Percentiles rank a stretch among this genome's conserved stretches.
These are phyloP conservation scores for Eretmocerus hayati DNA, from an alignment of 2,888 invertebrate genomes.

Conservation along the genomic window DNA sequence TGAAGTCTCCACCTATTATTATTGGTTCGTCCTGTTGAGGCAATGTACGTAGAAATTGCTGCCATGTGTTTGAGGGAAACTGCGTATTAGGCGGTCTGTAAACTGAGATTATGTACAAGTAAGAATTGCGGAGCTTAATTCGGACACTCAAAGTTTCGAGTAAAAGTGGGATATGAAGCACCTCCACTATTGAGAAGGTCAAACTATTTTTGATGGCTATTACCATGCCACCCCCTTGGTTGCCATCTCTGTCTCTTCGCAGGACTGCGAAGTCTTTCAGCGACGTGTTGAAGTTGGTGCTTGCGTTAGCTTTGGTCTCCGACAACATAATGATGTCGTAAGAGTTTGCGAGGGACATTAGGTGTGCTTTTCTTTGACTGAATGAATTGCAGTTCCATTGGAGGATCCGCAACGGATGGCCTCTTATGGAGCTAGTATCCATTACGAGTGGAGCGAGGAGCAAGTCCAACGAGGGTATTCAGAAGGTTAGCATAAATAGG, in stretches of 20 bases:
- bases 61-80: not conserved
- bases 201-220: constrained; percentile 6
- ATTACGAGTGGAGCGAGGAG: too few species aligned
- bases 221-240: constrained; percentile 5
- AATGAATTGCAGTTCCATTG: constrained; percentile 13
- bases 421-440: not conserved
- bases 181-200: not conserved
- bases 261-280: constrained; percentile 5
- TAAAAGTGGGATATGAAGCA: not conserved
- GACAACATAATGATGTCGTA: constrained; percentile 3
- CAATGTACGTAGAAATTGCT: not conserved
- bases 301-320: not conserved
- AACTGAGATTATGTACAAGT: not conserved
- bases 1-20: constrained; percentile 16
- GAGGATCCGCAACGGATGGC: constrained; percentile 11
- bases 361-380: not conserved
- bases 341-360: not conserved
- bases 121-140: not conserved
- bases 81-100: not conserved
- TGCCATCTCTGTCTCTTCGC: not conserved
- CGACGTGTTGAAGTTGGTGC: not conserved
- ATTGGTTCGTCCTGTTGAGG: not conserved
- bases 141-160: constrained; percentile 8
- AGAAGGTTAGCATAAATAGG: not conserved
- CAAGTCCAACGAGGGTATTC: too few species aligned